These are phyloP conservation scores for Anguilla megastoma DNA, from an alignment of 2,797 vertebrate genomes.

Conservation along the genomic window DNA sequence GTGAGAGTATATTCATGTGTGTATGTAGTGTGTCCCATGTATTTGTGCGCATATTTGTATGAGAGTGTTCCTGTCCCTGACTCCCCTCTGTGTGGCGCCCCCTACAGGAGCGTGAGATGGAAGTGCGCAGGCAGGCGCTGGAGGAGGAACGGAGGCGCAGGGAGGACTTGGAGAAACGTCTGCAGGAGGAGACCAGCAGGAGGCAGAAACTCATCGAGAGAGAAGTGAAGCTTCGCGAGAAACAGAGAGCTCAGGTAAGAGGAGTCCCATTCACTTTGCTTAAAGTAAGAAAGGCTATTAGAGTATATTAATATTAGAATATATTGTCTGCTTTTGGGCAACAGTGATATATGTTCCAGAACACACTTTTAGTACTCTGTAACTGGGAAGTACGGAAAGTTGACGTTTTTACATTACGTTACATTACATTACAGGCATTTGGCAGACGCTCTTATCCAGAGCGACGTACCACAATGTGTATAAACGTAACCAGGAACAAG, in stretches of 20 bases:
- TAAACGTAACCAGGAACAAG: too few relatives aligned
- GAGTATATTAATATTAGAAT: not conserved
- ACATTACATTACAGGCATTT: too few relatives aligned
- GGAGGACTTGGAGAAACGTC: constrained; percentile 87
- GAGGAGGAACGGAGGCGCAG: constrained; percentile 89
- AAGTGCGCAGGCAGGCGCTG: constrained; percentile 85
- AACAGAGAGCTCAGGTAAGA: constrained; percentile 88
- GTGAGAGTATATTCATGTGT: constrained; percentile 4
- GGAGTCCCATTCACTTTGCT: not conserved
- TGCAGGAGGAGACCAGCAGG: constrained; percentile 91
- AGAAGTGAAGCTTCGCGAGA: constrained; percentile 92
- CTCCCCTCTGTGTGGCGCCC: constrained; percentile 15
- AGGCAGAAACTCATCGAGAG: constrained; percentile 93
- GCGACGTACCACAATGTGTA: too few relatives aligned
- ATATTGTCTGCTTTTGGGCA: not conserved
- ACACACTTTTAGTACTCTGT: not conserved
- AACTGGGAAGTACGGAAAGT: too few relatives aligned
- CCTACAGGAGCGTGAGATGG: constrained; percentile 87
- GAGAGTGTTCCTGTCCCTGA: not conserved
- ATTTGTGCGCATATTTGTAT: not conserved
- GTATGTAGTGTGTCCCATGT: not conserved
- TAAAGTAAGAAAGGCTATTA: not conserved
- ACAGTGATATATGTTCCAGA: not conserved
- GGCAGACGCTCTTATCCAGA: too few relatives aligned
- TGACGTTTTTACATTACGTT: too few relatives aligned